Evolutionary conservation across 2,797 vertebrate species (phyloP), one percentile per base, ranked within the genome.

Genomic region (Okamejei kenojei): DNA sequence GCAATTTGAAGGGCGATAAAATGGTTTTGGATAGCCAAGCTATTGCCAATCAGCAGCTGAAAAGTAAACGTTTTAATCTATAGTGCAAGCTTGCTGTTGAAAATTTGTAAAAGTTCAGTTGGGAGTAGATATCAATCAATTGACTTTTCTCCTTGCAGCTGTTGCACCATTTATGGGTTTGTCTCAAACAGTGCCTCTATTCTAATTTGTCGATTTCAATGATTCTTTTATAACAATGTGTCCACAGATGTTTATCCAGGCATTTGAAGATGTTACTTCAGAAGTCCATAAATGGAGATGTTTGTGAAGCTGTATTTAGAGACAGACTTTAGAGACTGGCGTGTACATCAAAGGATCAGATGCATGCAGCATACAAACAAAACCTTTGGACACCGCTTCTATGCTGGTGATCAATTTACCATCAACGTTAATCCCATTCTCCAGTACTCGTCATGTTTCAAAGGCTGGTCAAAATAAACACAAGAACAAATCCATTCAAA

Each of bases 261-360:
- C 61, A 65, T 88, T 88, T 35, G 17, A 63, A 88, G n/a, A 88
- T 88, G 84, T 88, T 88, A 19, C n/a, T 88, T 88, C 84, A 68
- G 35, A 88, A 68, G 84, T 88, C 61, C 63, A 9, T 88, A 88
- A 88, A 68, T 88, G 84, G 61, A 68, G n/a, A n/a, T 32, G 35
- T 65, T 32, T 17, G 65, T 88, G 84, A 88, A 88, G 63, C 17
- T 63, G 26, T 61, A 86, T 61, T 32, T 32, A 68, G 61, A 68
- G 61, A 68, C 63, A 65, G 17, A n/a, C n/a, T 88, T 17, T 88
- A 7, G 7, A 32, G 84, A 17, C 6, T 88, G 61, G n/a, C 65
- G 7, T 65, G 15, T 78, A 8, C 13, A 73, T 73, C 71, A 23
- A 73, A 23, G 17, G 23, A 21, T 73, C 65, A 68, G 65, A 68